phyloP scores from a whole-genome alignment of 1,140 invertebrate genomes.

The Belonocnema kinseyi region DNA sequence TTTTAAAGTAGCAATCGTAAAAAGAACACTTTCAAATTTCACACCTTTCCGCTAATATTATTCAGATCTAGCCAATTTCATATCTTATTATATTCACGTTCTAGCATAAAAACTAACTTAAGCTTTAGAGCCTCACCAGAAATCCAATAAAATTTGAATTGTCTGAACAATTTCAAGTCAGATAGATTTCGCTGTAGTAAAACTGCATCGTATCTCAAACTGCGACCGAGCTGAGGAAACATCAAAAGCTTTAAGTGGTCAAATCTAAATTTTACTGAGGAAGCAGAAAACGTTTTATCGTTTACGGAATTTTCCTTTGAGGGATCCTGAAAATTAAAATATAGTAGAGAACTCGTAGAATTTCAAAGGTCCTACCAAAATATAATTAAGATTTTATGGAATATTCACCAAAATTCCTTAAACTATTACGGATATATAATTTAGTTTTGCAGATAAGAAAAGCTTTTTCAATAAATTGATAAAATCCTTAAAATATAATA shows the following conservation, averaged over 20 bases:
- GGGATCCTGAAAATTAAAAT: constrained; percentile 15
- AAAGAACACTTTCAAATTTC: too few species aligned
- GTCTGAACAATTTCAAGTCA: constrained; percentile 9
- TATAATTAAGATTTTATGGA: constrained; percentile 5
- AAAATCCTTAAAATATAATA: too few species aligned
- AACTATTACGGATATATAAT: neutral
- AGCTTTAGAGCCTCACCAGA: constrained; percentile 12
- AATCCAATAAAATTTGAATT: constrained; percentile 24
- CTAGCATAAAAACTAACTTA: constrained; percentile 10
- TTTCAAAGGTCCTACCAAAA: neutral
- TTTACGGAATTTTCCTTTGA: constrained; percentile 17
- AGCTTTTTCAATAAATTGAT: too few species aligned
- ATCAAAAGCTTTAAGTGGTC: constrained; percentile 24
- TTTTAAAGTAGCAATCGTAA: too few species aligned
- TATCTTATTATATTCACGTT: constrained; percentile 11
- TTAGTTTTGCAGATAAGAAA: neutral
- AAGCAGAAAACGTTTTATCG: constrained; percentile 29
- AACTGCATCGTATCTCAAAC: constrained; percentile 21
- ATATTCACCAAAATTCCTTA: neutral
- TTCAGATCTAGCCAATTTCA: neutral
- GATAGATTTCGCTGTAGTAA: constrained; percentile 23
- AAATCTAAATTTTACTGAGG: constrained; percentile 32
- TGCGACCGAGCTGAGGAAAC: constrained; percentile 21
- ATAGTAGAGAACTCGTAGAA: neutral
- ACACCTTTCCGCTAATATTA: neutral